Base-by-base conservation (phyloP, 2,888 invertebrate genomes). In the Rotaria magnacalcarata region DNA sequence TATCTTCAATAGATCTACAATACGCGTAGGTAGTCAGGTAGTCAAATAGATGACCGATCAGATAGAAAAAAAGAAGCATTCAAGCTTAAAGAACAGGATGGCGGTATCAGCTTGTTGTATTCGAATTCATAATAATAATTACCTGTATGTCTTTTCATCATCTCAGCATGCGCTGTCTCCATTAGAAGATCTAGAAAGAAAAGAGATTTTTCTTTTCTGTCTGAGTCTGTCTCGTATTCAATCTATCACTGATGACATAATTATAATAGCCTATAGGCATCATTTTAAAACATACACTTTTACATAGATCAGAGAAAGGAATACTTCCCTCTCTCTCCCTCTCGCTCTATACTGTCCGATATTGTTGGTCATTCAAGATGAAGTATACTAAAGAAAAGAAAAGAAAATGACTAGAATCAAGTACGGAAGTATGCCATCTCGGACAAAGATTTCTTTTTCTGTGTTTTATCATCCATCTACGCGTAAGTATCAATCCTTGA, bases 91-190 rank as follows among this genome's bases (percentile, higher is more conserved):
- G n/a, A 27, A 60, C 58, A 60, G 58, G 27, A 60, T 27, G 58
- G 58, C 58, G 58, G 58, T 8, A 60, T 60, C 58, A 60, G 58
- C 58, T 60, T 60, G 58, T 60, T 60, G n/a, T 27, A 60, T 60
- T 60, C 27, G 58, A 60, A 60, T 60, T 60, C 14, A 60, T 60
- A 60, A 60, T 60, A 60, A 27, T 60, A 27, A 60, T 60, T 60
- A 24, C 27, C n/a, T 27, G 27, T n/a, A 60, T 60, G 58, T 60
- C 58, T 60, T 60, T 60, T 60, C 58, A 60, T 60, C 58, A 60
- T 60, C 58, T 60, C 58, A 60, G 58, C 58, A 60, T 60, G 58
- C 8, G 27, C n/a, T 60, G 58, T 60, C 58, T 60, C 27, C n/a
- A 60, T 60, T 27, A n/a, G 58, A 60, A n/a, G n/a, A 60, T 60